Evolutionary conservation across 2,797 vertebrate species (phyloP), one percentile per base, ranked within the genome.

Genomic region (Lepus oiostolus): DNA sequence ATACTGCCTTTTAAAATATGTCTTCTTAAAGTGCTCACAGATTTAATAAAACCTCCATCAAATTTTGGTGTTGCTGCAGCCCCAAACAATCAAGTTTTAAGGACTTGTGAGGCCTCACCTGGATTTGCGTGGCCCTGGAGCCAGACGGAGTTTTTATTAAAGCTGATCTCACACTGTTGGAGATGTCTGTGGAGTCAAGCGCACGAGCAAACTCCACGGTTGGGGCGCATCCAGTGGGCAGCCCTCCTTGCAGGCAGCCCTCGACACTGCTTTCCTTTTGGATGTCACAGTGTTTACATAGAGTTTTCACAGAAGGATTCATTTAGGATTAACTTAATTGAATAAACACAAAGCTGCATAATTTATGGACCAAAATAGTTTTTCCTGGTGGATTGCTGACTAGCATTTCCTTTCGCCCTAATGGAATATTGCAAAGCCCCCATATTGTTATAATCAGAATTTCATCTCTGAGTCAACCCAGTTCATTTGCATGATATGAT

Each of bases 331-430:
- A 98, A 88, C 85, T 95, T 97, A 98, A 98, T 94, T 97, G 96
- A 97, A 97, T 97, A 97, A 97, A 98, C 88, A 97, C 96, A 97
- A 97, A 97, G 86, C 88, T 97, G 95, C 95, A 97, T 98, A 97
- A 97, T 97, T 97, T 97, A 97, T 93, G 89, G 93, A 96, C 92
- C 96, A 95, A 97, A 97, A 97, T 97, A 97, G 95, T 96, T 96
- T 96, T 95, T 90, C 84, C 84, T 96, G 79, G 95, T 95, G 68
- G 90, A 87, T 95, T 97, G 96, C 96, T 94, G 96, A 97, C 93
- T 97, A 96, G 96, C 95, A 96, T 97, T 97, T 96, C 96, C 94
- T 97, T 97, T 96, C 94, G 95, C 95, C 86, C 93, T 97, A 97
- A 96, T 94, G 95, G 94, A 96, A 95, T 90, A 94, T 74, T 86